phyloP scores from a whole-genome alignment of 2,113 vertebrate genomes.

The Clarias gariepinus region DNA sequence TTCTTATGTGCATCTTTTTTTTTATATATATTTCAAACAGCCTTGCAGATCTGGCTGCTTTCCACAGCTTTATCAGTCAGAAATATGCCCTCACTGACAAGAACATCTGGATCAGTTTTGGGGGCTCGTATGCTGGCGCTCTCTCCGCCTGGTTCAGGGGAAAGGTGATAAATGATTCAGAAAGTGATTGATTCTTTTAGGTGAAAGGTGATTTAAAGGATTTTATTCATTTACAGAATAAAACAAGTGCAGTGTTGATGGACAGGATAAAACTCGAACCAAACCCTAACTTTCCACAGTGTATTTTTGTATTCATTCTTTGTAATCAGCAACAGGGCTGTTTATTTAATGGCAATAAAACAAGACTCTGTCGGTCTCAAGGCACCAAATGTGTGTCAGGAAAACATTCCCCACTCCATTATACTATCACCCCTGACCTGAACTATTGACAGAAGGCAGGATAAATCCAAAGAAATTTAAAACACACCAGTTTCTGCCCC shows the following conservation, averaged over 20 bases:
- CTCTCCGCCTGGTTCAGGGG: conserved; percentile 83
- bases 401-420: background rate
- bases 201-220: background rate
- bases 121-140: conserved; percentile 83
- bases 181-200: background rate
- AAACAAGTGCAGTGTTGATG: background rate
- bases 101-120: conserved; percentile 85
- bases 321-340: too few species aligned
- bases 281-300: background rate
- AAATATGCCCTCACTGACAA: conserved; percentile 69
- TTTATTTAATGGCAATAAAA: background rate
- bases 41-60: conserved; percentile 73
- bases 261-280: background rate
- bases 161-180: conserved; percentile 68
- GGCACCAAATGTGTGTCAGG: background rate
- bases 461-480: background rate
- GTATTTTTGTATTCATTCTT: background rate
- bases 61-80: conserved; percentile 70
- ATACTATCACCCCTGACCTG: background rate
- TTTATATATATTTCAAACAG: conserved; percentile 54
- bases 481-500: background rate
- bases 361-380: background rate
- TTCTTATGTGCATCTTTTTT: background rate
- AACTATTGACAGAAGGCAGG: background rate
- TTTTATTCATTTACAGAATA: background rate